Evolutionary conservation across 2,113 vertebrate genomes (phyloP).

Genomic region (Miniopterus natalensis): DNA sequence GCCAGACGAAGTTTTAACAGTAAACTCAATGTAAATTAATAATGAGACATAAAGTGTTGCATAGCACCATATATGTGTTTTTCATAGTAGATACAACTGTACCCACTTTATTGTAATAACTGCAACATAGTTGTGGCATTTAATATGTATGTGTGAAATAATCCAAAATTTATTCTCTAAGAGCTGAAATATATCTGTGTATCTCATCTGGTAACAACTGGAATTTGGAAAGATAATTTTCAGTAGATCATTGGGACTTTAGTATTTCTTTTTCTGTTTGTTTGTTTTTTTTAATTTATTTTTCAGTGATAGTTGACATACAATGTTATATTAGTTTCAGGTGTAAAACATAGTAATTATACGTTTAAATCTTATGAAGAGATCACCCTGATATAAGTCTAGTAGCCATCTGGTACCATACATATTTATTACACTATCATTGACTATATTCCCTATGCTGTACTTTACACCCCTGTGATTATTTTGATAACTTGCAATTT

Average conservation of each 20-base stretch:
- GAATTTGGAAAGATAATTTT: slow-evolving; percentile 29
- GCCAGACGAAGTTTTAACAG: not conserved
- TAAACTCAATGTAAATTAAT: not conserved
- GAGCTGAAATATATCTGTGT: not conserved
- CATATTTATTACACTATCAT: not conserved
- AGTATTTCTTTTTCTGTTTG: not conserved
- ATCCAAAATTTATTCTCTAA: not conserved
- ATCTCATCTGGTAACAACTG: not conserved
- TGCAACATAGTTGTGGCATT: not conserved
- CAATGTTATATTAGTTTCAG: not conserved
- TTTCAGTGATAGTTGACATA: not conserved
- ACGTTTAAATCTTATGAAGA: not conserved
- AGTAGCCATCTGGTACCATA: not conserved
- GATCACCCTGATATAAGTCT: not conserved
- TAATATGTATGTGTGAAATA: not conserved
- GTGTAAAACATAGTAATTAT: not conserved
- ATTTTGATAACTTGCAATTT: not conserved
- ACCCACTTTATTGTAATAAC: not conserved
- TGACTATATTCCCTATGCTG: not conserved
- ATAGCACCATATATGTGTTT: not conserved
- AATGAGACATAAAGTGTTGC: not conserved
- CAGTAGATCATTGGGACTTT: not conserved
- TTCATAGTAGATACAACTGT: not conserved
- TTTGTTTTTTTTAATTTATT: not conserved
- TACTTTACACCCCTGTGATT: not conserved